A percentile compares a stretch with the other conserved stretches of the same genome.
Evolutionary conservation across 2,797 vertebrate genomes (phyloP).

Genomic region (Synaphobranchus kaupii): DNA sequence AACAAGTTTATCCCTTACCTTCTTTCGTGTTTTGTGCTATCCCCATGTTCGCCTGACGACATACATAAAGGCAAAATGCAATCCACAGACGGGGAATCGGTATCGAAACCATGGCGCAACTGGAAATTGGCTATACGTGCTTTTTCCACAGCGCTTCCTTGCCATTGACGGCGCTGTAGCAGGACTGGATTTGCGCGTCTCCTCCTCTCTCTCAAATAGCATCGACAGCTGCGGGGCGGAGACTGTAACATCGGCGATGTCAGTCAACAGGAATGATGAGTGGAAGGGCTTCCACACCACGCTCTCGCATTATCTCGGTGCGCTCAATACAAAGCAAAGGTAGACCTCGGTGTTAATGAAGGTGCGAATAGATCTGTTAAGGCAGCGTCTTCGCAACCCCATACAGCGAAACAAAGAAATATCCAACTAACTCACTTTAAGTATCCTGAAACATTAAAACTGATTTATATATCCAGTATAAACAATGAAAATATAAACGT

Average conservation of each 20-base stretch:
- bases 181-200: slow-evolving; percentile 72
- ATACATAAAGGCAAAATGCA: slow-evolving; percentile 83
- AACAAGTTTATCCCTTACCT: slow-evolving; percentile 90
- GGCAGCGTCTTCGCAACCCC: not conserved
- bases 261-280: slow-evolving; percentile 69
- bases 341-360: slow-evolving; percentile 22
- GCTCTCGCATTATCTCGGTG: not conserved
- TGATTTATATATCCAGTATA: not conserved
- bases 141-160: slow-evolving; percentile 63
- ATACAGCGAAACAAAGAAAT: not conserved
- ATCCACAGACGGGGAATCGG: slow-evolving; percentile 83
- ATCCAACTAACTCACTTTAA: too few species aligned
- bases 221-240: slow-evolving; percentile 73
- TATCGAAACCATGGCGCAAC: slow-evolving; percentile 85
- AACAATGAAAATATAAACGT: too few species aligned
- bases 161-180: slow-evolving; percentile 74
- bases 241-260: slow-evolving; percentile 49
- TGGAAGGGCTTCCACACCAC: slow-evolving; percentile 45
- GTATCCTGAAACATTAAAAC: not conserved
- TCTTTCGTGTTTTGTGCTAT: slow-evolving; percentile 91
- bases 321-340: slow-evolving; percentile 21
- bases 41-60: slow-evolving; percentile 77
- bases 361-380: not conserved
- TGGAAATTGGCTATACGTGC: slow-evolving; percentile 57
- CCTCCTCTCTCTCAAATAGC: slow-evolving; percentile 83